Base-by-base conservation (phyloP, 2,888 invertebrate genomes). In the Harpalus rubripes region DNA sequence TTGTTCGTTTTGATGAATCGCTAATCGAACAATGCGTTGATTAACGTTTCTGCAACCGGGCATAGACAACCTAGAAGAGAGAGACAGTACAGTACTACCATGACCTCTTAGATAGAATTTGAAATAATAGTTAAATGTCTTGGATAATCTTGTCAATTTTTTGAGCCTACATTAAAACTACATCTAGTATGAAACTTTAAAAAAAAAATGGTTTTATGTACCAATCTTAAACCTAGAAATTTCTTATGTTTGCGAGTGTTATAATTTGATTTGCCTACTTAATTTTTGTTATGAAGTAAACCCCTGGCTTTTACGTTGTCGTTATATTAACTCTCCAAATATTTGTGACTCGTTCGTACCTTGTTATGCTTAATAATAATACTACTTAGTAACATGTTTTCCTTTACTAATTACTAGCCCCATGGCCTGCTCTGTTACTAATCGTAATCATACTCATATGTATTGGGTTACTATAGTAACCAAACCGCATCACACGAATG, bases 381-480 rank as follows among this genome's bases (percentile, higher is more conserved):
- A 44, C 58, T 58, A 32, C 32, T 32, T 32, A 58, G 58, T 78
- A 78, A 78, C 78, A 78, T 78, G 78, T 78, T 78, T 22, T 78
- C 81, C 52, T 26, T 65, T 78, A 78, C 78, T 78, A 81, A 81
- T 81, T 22, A 58, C 56, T 26, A 68, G 61, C 63, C 41, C 68
- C 81, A 52, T 68, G 52, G 68, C 52, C 56, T 81, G 81, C 68
- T 81, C 68, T 81, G 81, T 81, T 81, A 81, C 81, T 81, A 81
- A 81, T 78, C 22, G 56, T 81, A 81, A 81, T 78, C 22, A 78
- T 78, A 76, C 56, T 68, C 68, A 68, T 81, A 18, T 81, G 65
- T 81, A 81, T 81, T 68, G 68, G 52, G 39, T 81, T 81, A 44
- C 72, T 15, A 44, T 44, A 63, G 39, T 61, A 80, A 80, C 63